Evolutionary conservation across 2,888 invertebrate genomes (phyloP).

Genomic region (Trisateles emortualis): DNA sequence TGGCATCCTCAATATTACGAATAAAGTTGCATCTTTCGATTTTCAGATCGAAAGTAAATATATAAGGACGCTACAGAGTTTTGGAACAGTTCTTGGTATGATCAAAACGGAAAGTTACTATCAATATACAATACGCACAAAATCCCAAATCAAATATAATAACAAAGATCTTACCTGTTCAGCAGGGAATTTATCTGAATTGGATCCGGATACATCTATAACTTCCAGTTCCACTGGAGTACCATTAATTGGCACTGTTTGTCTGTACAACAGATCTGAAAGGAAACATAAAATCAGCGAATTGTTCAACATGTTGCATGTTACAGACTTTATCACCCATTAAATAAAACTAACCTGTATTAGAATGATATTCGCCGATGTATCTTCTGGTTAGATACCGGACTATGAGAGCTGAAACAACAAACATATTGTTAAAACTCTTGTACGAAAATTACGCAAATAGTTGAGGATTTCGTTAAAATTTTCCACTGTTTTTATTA

Average conservation of each 20-base stretch:
- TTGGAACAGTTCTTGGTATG: too few relatives aligned
- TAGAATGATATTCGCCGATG: conserved; percentile 93
- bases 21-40: too few relatives aligned
- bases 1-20: too few relatives aligned
- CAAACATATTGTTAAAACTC: conserved; percentile 21
- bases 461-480: not conserved
- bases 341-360: conserved; percentile 87
- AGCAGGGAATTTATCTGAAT: conserved; percentile 88
- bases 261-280: conserved; percentile 92
- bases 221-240: conserved; percentile 92
- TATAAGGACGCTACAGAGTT: too few relatives aligned
- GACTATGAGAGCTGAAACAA: conserved; percentile 90
- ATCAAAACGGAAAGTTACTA: too few relatives aligned
- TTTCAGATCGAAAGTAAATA: too few relatives aligned
- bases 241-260: conserved; percentile 91
- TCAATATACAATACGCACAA: too few relatives aligned
- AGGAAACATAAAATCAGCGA: conserved; percentile 52
- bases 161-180: conserved; percentile 88
- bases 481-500: not conserved
- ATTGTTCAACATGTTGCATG: conserved; percentile 11
- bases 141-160: too few relatives aligned
- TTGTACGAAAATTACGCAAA: not conserved
- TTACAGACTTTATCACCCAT: conserved; percentile 7
- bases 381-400: conserved; percentile 92
- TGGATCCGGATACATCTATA: conserved; percentile 92